Percentiles rank a stretch among this genome's conserved stretches.
Evolutionary conservation across 2,113 vertebrate species (phyloP).

Genomic region (Ictalurus punctatus): DNA sequence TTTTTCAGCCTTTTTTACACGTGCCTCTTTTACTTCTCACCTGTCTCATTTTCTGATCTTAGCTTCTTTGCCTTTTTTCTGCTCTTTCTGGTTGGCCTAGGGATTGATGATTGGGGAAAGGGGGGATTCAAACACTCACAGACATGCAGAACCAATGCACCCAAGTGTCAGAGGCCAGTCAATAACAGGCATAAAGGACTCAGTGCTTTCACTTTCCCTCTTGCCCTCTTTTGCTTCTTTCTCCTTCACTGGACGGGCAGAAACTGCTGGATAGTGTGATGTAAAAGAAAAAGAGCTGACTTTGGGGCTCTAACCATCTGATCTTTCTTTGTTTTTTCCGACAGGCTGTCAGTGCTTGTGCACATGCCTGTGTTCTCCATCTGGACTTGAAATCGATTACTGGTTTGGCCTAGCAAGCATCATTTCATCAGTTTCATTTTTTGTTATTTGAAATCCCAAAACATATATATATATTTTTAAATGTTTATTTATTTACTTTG

Average conservation of each 20-base stretch:
- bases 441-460: neutral
- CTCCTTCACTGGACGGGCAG: slow-evolving; percentile 1
- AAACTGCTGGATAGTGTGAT: slow-evolving; percentile 15
- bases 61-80: neutral
- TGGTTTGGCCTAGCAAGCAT: neutral
- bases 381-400: slow-evolving; percentile 41
- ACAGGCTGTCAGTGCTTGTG: slow-evolving; percentile 43
- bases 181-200: slow-evolving; percentile 34
- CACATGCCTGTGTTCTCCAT: slow-evolving; percentile 18
- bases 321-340: slow-evolving; percentile 16
- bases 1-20: neutral
- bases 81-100: slow-evolving; percentile 57
- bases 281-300: slow-evolving; percentile 23
- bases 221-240: slow-evolving; percentile 28
- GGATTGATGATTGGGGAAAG: slow-evolving; percentile 21
- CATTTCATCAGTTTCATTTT: neutral
- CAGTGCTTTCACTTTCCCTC: slow-evolving; percentile 27
- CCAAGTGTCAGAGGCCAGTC: slow-evolving; percentile 41
- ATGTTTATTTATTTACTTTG: neutral
- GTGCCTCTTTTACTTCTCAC: neutral
- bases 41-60: slow-evolving; percentile 2
- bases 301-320: slow-evolving; percentile 31
- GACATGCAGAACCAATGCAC: slow-evolving; percentile 31
- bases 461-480: neutral
- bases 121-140: slow-evolving; percentile 42